phyloP scores from a whole-genome alignment of 2,888 invertebrate genomes.

The Galerucella calmariensis region DNA sequence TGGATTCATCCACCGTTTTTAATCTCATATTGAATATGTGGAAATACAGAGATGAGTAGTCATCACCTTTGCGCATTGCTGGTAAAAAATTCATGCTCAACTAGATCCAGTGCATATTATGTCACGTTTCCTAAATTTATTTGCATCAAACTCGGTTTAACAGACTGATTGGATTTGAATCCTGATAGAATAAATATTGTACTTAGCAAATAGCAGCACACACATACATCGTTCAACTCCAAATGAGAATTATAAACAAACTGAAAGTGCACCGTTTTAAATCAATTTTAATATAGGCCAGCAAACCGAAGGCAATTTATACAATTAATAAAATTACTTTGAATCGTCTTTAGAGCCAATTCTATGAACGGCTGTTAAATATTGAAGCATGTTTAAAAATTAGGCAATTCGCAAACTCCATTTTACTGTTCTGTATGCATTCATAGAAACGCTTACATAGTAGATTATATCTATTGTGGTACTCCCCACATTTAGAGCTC shows the following conservation, averaged over 20 bases:
- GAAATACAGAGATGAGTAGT: slow-evolving; percentile 19
- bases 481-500: no score
- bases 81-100: slow-evolving; percentile 25
- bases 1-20: slow-evolving; percentile 16
- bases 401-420: no score
- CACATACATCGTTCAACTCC: background rate
- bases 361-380: no score
- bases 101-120: slow-evolving; percentile 13
- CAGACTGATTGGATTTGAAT: slow-evolving; percentile 5
- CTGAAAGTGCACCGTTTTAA: background rate
- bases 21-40: slow-evolving; percentile 18
- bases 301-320: no score
- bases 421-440: no score
- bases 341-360: no score
- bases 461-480: no score
- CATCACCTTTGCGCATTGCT: slow-evolving; percentile 21
- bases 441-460: no score
- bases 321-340: no score
- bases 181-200: background rate
- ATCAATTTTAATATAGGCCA: background rate
- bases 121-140: slow-evolving; percentile 14
- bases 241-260: background rate
- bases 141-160: background rate
- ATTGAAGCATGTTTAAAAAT: no score
- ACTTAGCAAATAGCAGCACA: background rate